Evolutionary conservation across 1,140 invertebrate genomes (phyloP).

Genomic region (Halictus rubicundus): DNA sequence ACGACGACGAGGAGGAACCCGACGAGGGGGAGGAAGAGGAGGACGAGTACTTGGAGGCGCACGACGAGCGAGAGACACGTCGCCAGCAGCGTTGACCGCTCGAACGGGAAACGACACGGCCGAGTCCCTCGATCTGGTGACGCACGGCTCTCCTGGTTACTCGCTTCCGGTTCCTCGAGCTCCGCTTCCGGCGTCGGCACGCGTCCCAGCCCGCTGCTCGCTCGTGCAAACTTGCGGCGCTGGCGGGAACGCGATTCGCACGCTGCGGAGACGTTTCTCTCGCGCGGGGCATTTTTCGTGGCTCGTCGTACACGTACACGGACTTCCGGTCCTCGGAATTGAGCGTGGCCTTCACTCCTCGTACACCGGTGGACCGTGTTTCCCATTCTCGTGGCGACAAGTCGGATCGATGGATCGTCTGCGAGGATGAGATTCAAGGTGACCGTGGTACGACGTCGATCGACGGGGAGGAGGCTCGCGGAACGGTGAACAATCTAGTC

Average conservation of each 20-base stretch:
- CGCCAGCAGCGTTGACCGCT: slow-evolving; percentile 55
- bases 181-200: not conserved
- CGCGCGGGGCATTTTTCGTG: not conserved
- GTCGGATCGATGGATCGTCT: not conserved
- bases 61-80: slow-evolving; percentile 33
- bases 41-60: slow-evolving; percentile 55
- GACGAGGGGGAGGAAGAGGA: slow-evolving; percentile 78
- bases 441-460: not conserved
- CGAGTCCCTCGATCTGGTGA: too few species aligned
- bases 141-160: too few species aligned
- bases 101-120: not conserved
- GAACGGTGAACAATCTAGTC: slow-evolving; percentile 54
- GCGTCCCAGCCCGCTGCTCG: too few species aligned
- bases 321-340: slow-evolving; percentile 47
- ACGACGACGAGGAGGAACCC: slow-evolving; percentile 66
- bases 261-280: not conserved
- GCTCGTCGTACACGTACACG: not conserved
- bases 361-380: slow-evolving; percentile 31
- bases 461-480: slow-evolving; percentile 57
- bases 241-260: too few species aligned
- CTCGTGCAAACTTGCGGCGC: too few species aligned
- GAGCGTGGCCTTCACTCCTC: slow-evolving; percentile 28
- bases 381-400: not conserved
- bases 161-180: too few species aligned
- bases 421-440: too few species aligned